phyloP scores from a whole-genome alignment of 2,113 vertebrate genomes.

The Macroglossus sobrinus region DNA sequence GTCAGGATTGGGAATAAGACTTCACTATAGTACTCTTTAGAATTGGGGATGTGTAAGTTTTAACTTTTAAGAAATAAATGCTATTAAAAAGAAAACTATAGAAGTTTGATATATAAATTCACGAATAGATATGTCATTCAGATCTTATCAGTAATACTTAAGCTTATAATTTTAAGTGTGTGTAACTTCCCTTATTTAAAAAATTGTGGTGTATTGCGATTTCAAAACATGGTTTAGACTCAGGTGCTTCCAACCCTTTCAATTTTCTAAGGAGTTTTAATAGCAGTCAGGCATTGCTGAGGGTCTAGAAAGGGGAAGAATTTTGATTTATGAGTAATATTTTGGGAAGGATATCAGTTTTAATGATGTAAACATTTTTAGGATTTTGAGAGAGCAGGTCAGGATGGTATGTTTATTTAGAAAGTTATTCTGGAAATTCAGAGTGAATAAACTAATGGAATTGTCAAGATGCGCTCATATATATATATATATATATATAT shows the following conservation, averaged over 20 bases:
- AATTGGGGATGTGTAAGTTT: neutral
- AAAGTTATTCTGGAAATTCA: conserved; percentile 6
- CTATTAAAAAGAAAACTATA: neutral
- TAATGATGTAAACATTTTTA: neutral
- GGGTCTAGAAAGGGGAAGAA: neutral
- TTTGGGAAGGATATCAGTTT: conserved; percentile 25
- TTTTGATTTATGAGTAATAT: conserved; percentile 2
- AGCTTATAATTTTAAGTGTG: neutral
- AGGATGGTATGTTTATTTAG: neutral
- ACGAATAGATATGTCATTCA: conserved; percentile 7
- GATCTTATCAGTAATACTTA: neutral
- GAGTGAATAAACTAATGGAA: neutral
- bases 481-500: too few relatives aligned
- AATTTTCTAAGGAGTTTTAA: conserved; percentile 2
- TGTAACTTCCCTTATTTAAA: neutral
- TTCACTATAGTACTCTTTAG: neutral
- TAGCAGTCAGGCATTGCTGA: neutral
- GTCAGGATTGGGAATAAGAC: neutral
- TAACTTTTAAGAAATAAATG: conserved; percentile 14
- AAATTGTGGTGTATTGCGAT: neutral
- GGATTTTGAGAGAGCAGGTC: neutral
- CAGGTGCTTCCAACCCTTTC: neutral
- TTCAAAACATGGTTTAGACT: conserved; percentile 16
- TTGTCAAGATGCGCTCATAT: neutral
- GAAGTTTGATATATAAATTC: neutral